Evolutionary conservation across 92 coral and sea anemone genomes (phyloP), one percentile per base, ranked within the genome.

Genomic region (Zoanthus solanderi): DNA sequence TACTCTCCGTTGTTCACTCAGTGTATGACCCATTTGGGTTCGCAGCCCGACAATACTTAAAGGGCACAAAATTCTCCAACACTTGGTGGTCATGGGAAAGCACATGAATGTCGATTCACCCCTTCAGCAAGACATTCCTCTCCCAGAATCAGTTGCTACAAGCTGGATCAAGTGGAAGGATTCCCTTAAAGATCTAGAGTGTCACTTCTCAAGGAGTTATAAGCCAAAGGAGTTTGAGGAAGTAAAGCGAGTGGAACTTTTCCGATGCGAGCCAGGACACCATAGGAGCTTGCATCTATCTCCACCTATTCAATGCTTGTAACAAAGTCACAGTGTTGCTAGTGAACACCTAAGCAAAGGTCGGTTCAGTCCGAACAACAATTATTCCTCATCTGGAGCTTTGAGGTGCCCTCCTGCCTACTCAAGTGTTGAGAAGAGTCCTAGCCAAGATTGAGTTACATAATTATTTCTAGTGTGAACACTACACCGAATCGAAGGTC

Each of bases 221-320:
- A 71, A 23, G 72, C 34, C 88, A 42, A 30, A 34, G 83, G 77
- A 57, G 16, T 83, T 88, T 34, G 81, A 32, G 50, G 80, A 10
- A 15, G 29, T 73, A 57, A 74, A 58, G 30, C 66, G 77, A 16
- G 60, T 32, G 46, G 85, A 89, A 75, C n/a, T 75, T 48, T 71
- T 84, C 92, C 15, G 91, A 88, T 56, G 91, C 91, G 18, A 88
- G 91, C 42, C 77, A 88, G 60, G 80, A 89, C 44, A 89, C 89
- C 34, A 89, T 76, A 15, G 92, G 84, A 14, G 76, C 80, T 13
- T 78, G 81, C 78, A 72, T 88, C 12, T 83, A 88, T 52, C 89
- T 88, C 30, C 75, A 78, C 48, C 90, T 76, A 78, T 65, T 92
- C 76, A 79, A 85, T 79, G 85, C 46, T 29, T 58, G 18, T 31